These are phyloP conservation scores for Entosphenus tridentatus DNA, from an alignment of 2,113 vertebrate species.

Conservation along the genomic window DNA sequence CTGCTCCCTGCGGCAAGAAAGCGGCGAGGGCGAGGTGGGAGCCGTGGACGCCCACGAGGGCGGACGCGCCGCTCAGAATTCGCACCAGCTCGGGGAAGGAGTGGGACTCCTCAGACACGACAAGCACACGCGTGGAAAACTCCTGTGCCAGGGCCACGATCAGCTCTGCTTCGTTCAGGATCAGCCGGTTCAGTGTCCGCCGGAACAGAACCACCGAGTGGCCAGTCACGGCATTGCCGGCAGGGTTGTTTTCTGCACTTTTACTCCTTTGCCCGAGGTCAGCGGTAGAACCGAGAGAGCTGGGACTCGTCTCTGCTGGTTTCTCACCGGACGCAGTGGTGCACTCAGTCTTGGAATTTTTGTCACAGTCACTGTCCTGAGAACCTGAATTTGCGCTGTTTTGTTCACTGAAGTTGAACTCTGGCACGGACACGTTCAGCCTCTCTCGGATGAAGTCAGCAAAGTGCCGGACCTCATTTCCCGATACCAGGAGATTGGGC, in stretches of 20 bases:
- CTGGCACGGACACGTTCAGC: constrained; percentile 39
- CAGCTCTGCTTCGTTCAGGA: constrained; percentile 76
- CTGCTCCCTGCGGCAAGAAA: constrained; percentile 64
- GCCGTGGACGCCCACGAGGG: constrained; percentile 88
- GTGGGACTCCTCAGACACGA: constrained; percentile 67
- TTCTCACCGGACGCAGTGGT: constrained; percentile 17
- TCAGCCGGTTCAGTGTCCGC: constrained; percentile 58
- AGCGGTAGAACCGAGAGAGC: too few species aligned
- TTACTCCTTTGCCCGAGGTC: too few species aligned
- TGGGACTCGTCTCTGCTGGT: too few species aligned
- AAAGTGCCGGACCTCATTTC: constrained; percentile 74
- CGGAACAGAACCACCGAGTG: constrained; percentile 46
- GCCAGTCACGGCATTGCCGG: too few species aligned
- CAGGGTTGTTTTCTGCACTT: too few species aligned
- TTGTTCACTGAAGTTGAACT: neutral
- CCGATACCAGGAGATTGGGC: constrained; percentile 78
- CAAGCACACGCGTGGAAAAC: constrained; percentile 78
- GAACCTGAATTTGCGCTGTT: too few species aligned
- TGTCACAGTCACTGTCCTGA: too few species aligned
- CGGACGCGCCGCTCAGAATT: constrained; percentile 48
- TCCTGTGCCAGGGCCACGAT: constrained; percentile 68
- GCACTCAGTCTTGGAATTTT: too few species aligned
- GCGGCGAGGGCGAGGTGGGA: constrained; percentile 67
- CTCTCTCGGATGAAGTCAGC: constrained; percentile 36
- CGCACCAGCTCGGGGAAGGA: constrained; percentile 45